Percentiles rank a stretch among this genome's conserved stretches.
Conservation (phyloP, 2,113 vertebrate genomes). For the Girardinichthys multiradiatus region DNA sequence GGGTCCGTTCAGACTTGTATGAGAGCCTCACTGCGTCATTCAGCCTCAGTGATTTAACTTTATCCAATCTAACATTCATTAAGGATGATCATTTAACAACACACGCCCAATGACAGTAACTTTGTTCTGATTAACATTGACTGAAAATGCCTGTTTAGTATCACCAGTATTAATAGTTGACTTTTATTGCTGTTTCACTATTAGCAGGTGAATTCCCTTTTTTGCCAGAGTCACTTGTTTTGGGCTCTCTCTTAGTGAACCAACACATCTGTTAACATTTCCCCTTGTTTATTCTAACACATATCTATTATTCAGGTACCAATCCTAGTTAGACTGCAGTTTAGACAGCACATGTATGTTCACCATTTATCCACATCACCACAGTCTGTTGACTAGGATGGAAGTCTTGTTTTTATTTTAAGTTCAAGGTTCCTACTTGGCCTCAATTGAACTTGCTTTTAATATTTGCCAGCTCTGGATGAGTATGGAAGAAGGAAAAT, state of each 20-base stretch:
- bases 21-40: slow-evolving; percentile 73
- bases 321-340: slow-evolving; percentile 1
- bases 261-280: slow-evolving; percentile 13
- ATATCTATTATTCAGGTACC: neutral
- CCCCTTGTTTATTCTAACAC: neutral
- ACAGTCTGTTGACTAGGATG: neutral
- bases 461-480: neutral
- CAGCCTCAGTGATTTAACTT: slow-evolving; percentile 23
- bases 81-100: slow-evolving; percentile 1
- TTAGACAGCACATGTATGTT: neutral
- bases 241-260: slow-evolving; percentile 24
- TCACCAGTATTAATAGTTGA: neutral
- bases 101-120: neutral
- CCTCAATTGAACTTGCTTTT: neutral
- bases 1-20: neutral
- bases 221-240: slow-evolving; percentile 20
- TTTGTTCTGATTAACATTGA: neutral
- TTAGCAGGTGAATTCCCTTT: slow-evolving; percentile 46
- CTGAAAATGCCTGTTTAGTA: neutral
- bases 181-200: neutral
- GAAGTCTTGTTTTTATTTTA: neutral
- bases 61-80: slow-evolving; percentile 9
- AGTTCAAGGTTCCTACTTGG: neutral
- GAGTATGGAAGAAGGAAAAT: neutral
- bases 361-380: neutral